phyloP scores from a whole-genome alignment of 2,797 vertebrate species.

The Valencia hispanica region DNA sequence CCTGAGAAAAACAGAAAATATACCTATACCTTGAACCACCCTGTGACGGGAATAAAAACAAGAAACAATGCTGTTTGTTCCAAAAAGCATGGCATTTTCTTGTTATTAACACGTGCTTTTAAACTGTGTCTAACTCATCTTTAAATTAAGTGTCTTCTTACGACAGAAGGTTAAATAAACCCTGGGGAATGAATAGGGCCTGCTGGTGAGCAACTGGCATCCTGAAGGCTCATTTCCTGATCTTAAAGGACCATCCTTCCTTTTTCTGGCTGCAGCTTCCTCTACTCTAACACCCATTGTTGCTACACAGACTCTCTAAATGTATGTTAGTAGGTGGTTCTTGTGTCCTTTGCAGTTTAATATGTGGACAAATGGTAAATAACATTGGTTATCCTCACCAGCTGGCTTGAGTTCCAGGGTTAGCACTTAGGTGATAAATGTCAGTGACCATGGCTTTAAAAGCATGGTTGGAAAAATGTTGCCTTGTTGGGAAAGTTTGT shows the following conservation, averaged over 20 bases:
- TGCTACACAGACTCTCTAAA: slow-evolving; percentile 45
- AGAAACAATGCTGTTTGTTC: not conserved
- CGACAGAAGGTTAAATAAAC: slow-evolving; percentile 40
- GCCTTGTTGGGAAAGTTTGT: slow-evolving; percentile 49
- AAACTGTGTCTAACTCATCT: slow-evolving; percentile 16
- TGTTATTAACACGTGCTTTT: slow-evolving; percentile 30
- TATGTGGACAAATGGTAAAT: slow-evolving; percentile 66
- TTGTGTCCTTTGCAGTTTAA: slow-evolving; percentile 50
- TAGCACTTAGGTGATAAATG: slow-evolving; percentile 8
- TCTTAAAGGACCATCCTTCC: slow-evolving; percentile 95
- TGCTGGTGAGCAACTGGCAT: slow-evolving; percentile 90
- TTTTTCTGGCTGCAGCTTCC: slow-evolving; percentile 87
- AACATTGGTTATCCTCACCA: slow-evolving; percentile 45
- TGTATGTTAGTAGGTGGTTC: slow-evolving; percentile 34
- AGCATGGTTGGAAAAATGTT: slow-evolving; percentile 21
- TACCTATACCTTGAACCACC: slow-evolving; percentile 27
- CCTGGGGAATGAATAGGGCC: slow-evolving; percentile 45
- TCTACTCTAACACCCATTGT: slow-evolving; percentile 78
- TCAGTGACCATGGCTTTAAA: slow-evolving; percentile 65
- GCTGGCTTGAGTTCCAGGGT: slow-evolving; percentile 33
- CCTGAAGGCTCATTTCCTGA: slow-evolving; percentile 94
- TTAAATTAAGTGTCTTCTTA: slow-evolving; percentile 35
- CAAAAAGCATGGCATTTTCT: not conserved
- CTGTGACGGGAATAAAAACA: slow-evolving; percentile 2
- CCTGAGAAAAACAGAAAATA: slow-evolving; percentile 47